Evolutionary conservation across 92 coral and sea anemone genomes (phyloP).

Genomic region (Epizoanthus fatuus): DNA sequence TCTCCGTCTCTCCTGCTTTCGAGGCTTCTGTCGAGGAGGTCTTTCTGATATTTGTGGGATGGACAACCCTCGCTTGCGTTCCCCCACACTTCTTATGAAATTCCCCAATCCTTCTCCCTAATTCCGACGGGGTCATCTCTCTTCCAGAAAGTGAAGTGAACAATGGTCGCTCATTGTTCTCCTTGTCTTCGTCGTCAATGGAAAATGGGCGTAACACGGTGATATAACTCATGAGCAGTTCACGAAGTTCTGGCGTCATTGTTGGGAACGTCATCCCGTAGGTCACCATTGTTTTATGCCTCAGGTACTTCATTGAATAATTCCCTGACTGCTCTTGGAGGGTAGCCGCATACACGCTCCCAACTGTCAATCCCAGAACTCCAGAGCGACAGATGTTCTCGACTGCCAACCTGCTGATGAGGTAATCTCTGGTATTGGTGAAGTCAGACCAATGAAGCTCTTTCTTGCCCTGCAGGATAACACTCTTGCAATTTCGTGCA

Average conservation of each 20-base stretch:
- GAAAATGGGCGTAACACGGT: conserved; percentile 6
- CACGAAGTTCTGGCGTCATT: not conserved
- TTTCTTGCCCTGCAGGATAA: not conserved
- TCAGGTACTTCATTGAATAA: not conserved
- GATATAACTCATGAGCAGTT: not conserved
- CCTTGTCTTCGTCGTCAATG: not conserved
- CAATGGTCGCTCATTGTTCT: not conserved
- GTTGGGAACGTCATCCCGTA: conserved; percentile 5
- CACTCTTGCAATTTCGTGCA: not conserved
- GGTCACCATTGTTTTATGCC: conserved; percentile 1
- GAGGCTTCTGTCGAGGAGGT: conserved; percentile 14
- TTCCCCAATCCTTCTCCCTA: conserved; percentile 1
- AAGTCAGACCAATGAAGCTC: not conserved
- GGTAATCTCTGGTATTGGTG: conserved; percentile 1
- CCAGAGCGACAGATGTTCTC: conserved; percentile 12
- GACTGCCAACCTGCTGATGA: conserved; percentile 2
- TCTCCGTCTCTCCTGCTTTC: not conserved
- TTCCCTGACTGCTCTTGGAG: not conserved
- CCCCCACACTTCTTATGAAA: conserved; percentile 12
- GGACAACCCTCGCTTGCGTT: conserved; percentile 1
- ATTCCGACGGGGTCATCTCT: conserved; percentile 3
- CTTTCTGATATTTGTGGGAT: conserved; percentile 11
- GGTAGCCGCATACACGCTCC: not conserved
- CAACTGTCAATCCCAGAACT: conserved; percentile 1
- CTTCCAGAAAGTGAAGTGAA: conserved; percentile 9